Percentiles rank a stretch among this genome's conserved stretches.
phyloP scores from a whole-genome alignment of 2,113 vertebrate genomes.

The Micromys minutus region DNA sequence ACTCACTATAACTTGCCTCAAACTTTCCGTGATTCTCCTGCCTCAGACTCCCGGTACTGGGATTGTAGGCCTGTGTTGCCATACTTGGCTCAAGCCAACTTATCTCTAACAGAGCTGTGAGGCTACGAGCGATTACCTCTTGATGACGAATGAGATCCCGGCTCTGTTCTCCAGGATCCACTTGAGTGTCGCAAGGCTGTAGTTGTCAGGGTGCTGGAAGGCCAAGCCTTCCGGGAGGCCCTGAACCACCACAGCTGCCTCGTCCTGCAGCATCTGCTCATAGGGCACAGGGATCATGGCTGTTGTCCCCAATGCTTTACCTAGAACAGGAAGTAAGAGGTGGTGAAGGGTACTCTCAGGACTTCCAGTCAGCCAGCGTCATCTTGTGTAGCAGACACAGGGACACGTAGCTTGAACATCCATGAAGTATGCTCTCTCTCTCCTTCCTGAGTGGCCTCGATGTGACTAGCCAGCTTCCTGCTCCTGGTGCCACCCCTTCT shows the following conservation, averaged over 20 bases:
- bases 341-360: background rate
- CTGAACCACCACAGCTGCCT: constrained; percentile 78
- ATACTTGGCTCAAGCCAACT: background rate
- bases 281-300: constrained; percentile 84
- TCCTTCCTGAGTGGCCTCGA: background rate
- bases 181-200: constrained; percentile 81
- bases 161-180: constrained; percentile 88
- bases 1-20: background rate
- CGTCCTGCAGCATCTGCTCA: constrained; percentile 84
- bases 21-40: background rate
- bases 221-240: constrained; percentile 85
- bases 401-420: background rate
- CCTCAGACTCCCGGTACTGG: background rate
- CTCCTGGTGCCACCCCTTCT: background rate
- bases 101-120: background rate
- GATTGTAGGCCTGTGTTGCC: background rate
- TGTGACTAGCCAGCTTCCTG: background rate
- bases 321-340: constrained; percentile 63
- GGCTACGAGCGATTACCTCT: constrained; percentile 87
- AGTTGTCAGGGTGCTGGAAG: constrained; percentile 84
- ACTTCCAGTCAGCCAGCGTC: background rate
- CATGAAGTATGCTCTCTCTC: background rate
- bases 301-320: constrained; percentile 87
- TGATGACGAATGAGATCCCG: constrained; percentile 85
- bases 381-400: background rate